Base-by-base conservation (phyloP, 2,888 invertebrate species). In the Orthosia cruda region DNA sequence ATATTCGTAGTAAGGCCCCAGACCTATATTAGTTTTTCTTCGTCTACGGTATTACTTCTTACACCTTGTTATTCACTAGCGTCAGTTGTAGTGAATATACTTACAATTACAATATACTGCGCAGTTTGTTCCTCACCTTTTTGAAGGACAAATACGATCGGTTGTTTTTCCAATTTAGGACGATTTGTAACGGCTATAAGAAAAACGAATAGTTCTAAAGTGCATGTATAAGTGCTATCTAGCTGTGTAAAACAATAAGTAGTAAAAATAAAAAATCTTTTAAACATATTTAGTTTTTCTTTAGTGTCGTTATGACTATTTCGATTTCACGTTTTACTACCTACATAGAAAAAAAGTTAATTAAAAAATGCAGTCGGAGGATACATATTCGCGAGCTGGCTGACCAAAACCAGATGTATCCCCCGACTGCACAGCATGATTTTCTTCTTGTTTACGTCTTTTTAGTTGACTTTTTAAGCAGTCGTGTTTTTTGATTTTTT, bases 101-200 rank as follows among this genome's bases (percentile, higher is more conserved):
- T n/a, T 40, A 40, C 40, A n/a, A n/a, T 16, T 64, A n/a, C 16
- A 20, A 9, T 4, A 4, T 26, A 52, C 32, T 54, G 49, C 75
- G 75, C 71, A 69, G 52, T 15, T 15, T 1, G n/a, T 18, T 1
- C 0, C 11, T 59, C 58, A 76, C 40, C 55, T 52, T 59, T 23
- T 23, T 49, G 50, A 78, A 78, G 75, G 78, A 59, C 20, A 15
- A 52, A 78, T 68, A 32, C 26, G 11, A 7, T 23, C n/a, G 2
- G 50, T 15, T 47, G 5, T 49, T 55, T 13, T 23, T 63, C 15
- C 4, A 15, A 45, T 57, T 76, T 45, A n/a, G 32, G 20, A 61
- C 9, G 18, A 45, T n/a, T 58, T 13, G 3, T 5, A 49, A 0
- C 2, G 23, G 7, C 12, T n/a, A 45, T 2, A 18, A 16, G 15